Conservation (phyloP, 2,888 invertebrate species). For the Ptychoptera contaminata region DNA sequence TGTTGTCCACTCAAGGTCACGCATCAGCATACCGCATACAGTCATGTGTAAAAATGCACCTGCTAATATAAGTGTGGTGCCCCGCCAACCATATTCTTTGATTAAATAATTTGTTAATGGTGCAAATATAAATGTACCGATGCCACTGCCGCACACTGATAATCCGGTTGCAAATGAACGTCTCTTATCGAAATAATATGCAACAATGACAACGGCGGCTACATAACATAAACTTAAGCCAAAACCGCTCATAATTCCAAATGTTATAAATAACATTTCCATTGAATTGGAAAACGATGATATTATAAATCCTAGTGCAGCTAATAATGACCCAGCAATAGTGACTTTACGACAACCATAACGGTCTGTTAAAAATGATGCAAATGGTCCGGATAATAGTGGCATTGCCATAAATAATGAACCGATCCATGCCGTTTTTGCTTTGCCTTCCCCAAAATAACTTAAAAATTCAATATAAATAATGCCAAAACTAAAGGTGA, state of each 20-base stretch:
- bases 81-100: slow-evolving; percentile 68
- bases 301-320: slow-evolving; percentile 59
- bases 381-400: slow-evolving; percentile 68
- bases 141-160: slow-evolving; percentile 75
- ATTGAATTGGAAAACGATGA: slow-evolving; percentile 62
- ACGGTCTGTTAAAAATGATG: slow-evolving; percentile 66
- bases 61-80: slow-evolving; percentile 64
- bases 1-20: slow-evolving; percentile 41
- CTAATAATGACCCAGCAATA: slow-evolving; percentile 59
- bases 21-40: slow-evolving; percentile 66
- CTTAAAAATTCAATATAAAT: slow-evolving; percentile 73
- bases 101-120: slow-evolving; percentile 60
- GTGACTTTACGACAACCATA: slow-evolving; percentile 70
- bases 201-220: slow-evolving; percentile 80
- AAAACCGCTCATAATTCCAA: slow-evolving; percentile 70
- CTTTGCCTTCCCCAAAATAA: slow-evolving; percentile 69
- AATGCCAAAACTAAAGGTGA: slow-evolving; percentile 84
- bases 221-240: slow-evolving; percentile 77
- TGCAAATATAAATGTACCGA: slow-evolving; percentile 76
- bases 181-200: slow-evolving; percentile 75
- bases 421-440: slow-evolving; percentile 81
- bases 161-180: slow-evolving; percentile 74
- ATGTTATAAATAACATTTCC: slow-evolving; percentile 62
- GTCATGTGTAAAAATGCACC: slow-evolving; percentile 68
- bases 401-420: slow-evolving; percentile 87